Percentiles rank a stretch among this genome's conserved stretches.
phyloP scores from a whole-genome alignment of 2,113 vertebrate genomes.

The human region GRCh38 chr5:107829501-107830000 shows the following conservation, averaged over 20 bases:
- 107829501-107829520: background rate
- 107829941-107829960: background rate
- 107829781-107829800: conserved; percentile 24
- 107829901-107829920: background rate
- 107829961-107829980: conserved; percentile 5
- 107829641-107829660: background rate
- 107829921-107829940: background rate
- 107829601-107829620: background rate
- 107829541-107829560: background rate
- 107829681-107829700: background rate
- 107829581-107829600: background rate
- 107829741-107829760: conserved; percentile 21
- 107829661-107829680: background rate
- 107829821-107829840: background rate
- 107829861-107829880: background rate
- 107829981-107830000: background rate
- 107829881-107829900: background rate
- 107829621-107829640: background rate
- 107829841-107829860: conserved; percentile 30
- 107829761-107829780: background rate
- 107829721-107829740: conserved; percentile 2
- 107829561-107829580: background rate
- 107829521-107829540: background rate
- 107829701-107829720: background rate
- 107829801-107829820: background rate